A percentile compares a stretch with the other conserved stretches of the same genome.
These are phyloP conservation scores for Onychostoma macrolepis DNA, from an alignment of 2,113 vertebrate genomes.

Conservation along the genomic window DNA sequence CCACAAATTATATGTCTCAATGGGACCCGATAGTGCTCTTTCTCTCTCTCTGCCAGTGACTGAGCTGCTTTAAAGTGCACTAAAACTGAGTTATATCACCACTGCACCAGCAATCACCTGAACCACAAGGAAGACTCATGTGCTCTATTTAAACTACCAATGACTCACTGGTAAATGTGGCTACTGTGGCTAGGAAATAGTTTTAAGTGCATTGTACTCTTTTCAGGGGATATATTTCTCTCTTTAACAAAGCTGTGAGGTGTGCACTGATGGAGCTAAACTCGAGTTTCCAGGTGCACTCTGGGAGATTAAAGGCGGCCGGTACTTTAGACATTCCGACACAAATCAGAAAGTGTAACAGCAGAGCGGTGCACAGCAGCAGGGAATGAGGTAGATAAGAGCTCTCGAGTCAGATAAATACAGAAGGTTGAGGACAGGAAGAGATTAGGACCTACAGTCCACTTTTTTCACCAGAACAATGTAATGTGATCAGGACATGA, in stretches of 20 bases:
- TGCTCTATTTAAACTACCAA: constrained; percentile 12
- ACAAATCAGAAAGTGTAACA: constrained; percentile 3
- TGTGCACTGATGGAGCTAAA: neutral
- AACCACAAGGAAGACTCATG: neutral
- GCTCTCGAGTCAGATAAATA: constrained; percentile 12
- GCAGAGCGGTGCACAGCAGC: neutral
- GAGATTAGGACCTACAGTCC: neutral
- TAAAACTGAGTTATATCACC: constrained; percentile 32
- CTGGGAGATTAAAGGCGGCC: constrained; percentile 43
- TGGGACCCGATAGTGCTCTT: neutral
- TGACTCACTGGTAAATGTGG: constrained; percentile 18
- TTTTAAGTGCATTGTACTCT: neutral
- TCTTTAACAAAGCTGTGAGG: constrained; percentile 8
- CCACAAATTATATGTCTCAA: constrained; percentile 20
- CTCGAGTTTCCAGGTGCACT: constrained; percentile 43
- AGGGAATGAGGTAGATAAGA: constrained; percentile 32
- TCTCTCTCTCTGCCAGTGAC: neutral
- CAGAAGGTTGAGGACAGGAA: neutral
- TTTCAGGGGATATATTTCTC: neutral
- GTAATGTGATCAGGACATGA: neutral
- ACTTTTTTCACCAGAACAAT: neutral
- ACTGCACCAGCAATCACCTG: constrained; percentile 28
- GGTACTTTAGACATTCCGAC: neutral
- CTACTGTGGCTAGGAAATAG: neutral
- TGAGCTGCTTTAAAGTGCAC: constrained; percentile 32